These are phyloP conservation scores for Rhyacichthys aspro DNA, from an alignment of 2,797 vertebrate species.

Conservation along the genomic window DNA sequence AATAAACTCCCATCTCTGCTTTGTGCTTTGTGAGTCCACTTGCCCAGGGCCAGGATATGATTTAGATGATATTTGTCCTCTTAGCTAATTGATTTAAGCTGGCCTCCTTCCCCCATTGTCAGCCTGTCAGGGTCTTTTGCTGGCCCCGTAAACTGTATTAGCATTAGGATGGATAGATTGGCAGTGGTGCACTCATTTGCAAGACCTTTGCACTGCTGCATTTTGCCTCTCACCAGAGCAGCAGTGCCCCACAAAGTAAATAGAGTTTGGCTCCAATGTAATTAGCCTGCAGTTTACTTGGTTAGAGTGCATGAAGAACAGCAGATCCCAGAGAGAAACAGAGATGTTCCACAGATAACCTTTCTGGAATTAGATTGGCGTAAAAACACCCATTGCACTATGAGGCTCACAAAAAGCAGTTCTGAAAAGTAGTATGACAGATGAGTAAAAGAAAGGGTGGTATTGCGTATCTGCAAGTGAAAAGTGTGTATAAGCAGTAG, in stretches of 20 bases:
- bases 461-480: background rate
- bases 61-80: constrained; percentile 79
- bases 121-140: constrained; percentile 64
- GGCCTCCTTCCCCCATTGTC: constrained; percentile 67
- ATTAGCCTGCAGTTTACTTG: constrained; percentile 79
- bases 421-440: too few species aligned
- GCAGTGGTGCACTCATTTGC: constrained; percentile 54
- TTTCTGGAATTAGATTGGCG: constrained; percentile 76
- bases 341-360: constrained; percentile 77
- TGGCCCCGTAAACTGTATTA: constrained; percentile 74
- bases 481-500: background rate
- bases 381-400: constrained; percentile 67
- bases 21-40: constrained; percentile 27
- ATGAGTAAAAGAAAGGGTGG: background rate
- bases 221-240: constrained; percentile 66
- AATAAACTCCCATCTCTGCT: too few species aligned
- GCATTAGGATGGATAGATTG: constrained; percentile 62
- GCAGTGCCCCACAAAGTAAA: constrained; percentile 74
- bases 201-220: constrained; percentile 51
- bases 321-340: constrained; percentile 68
- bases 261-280: constrained; percentile 74
- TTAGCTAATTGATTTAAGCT: constrained; percentile 81
- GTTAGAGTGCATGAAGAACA: constrained; percentile 78
- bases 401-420: constrained; percentile 31
- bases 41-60: constrained; percentile 58